Evolutionary conservation across 2,888 invertebrate species (phyloP).

Genomic region (Megaustenia siamemsis): DNA sequence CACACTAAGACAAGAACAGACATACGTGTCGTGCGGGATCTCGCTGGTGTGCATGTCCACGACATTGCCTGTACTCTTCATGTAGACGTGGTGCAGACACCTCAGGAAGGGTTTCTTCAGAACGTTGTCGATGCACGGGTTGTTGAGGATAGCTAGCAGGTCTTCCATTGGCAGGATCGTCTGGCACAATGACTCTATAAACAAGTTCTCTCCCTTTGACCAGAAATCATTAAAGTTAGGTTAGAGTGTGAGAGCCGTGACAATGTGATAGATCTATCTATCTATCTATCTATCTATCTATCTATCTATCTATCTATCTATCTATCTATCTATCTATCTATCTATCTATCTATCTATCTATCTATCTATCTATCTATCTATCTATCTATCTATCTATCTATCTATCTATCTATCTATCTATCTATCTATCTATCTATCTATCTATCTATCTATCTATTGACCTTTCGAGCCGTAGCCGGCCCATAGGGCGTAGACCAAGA

Average conservation of each 20-base stretch:
- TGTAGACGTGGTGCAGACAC: slow-evolving; percentile 78
- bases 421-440: neutral
- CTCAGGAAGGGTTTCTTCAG: slow-evolving; percentile 77
- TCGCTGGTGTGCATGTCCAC: slow-evolving; percentile 77
- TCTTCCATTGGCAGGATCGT: slow-evolving; percentile 79
- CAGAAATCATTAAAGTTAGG: too few species aligned
- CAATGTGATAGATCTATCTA: neutral
- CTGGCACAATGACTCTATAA: slow-evolving; percentile 80
- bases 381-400: neutral
- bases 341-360: slow-evolving; percentile 7
- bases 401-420: slow-evolving; percentile 21
- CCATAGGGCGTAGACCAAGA: too few species aligned
- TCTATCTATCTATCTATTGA: neutral
- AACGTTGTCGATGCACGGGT: slow-evolving; percentile 73
- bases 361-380: neutral
- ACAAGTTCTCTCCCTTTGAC: slow-evolving; percentile 79
- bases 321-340: slow-evolving; percentile 29
- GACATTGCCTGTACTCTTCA: slow-evolving; percentile 73
- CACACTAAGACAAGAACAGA: slow-evolving; percentile 4
- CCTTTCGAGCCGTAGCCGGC: too few species aligned
- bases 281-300: slow-evolving; percentile 1
- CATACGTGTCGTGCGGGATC: slow-evolving; percentile 77
- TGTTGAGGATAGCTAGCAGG: slow-evolving; percentile 76
- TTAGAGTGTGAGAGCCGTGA: too few species aligned
- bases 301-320: slow-evolving; percentile 10